phyloP scores from a whole-genome alignment of 2,888 invertebrate species.

The Thalpophila matura region DNA sequence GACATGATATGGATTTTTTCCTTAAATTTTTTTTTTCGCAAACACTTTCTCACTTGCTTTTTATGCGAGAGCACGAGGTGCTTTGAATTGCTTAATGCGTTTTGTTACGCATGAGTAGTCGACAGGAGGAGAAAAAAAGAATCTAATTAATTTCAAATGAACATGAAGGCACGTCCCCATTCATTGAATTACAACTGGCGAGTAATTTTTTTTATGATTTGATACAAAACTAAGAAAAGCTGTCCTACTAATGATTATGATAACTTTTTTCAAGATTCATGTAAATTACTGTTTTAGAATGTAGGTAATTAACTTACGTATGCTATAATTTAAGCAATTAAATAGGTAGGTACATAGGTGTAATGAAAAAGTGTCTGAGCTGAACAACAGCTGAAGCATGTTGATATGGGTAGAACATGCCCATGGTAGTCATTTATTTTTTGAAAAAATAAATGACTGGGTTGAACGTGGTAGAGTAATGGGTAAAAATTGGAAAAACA shows the following conservation, averaged over 20 bases:
- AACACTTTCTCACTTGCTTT: conserved; percentile 80
- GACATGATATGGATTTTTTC: conserved; percentile 71
- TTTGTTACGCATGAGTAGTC: conserved; percentile 76
- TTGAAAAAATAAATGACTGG: too few relatives aligned
- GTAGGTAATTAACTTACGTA: conserved; percentile 29
- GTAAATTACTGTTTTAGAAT: conserved; percentile 9
- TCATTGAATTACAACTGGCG: conserved; percentile 37
- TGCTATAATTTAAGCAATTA: conserved; percentile 25
- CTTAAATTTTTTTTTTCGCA: conserved; percentile 71
- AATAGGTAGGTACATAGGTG: too few relatives aligned
- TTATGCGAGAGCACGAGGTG: conserved; percentile 62
- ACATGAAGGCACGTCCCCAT: conserved; percentile 52
- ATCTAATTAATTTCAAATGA: conserved; percentile 65
- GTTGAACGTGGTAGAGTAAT: too few relatives aligned
- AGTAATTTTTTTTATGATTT: conserved; percentile 31
- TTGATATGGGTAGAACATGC: too few relatives aligned
- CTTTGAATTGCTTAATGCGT: conserved; percentile 72
- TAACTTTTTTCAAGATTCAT: conserved; percentile 30
- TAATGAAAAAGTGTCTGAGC: too few relatives aligned
- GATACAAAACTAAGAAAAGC: conserved; percentile 33
- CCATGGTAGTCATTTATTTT: too few relatives aligned
- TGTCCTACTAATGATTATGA: conserved; percentile 26
- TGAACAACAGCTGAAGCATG: too few relatives aligned
- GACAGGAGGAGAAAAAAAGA: conserved; percentile 62
- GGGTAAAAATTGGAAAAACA: too few relatives aligned